Evolutionary conservation across 2,888 invertebrate species (phyloP), one percentile per base, ranked within the genome.

Genomic region (Sicus ferrugineus): DNA sequence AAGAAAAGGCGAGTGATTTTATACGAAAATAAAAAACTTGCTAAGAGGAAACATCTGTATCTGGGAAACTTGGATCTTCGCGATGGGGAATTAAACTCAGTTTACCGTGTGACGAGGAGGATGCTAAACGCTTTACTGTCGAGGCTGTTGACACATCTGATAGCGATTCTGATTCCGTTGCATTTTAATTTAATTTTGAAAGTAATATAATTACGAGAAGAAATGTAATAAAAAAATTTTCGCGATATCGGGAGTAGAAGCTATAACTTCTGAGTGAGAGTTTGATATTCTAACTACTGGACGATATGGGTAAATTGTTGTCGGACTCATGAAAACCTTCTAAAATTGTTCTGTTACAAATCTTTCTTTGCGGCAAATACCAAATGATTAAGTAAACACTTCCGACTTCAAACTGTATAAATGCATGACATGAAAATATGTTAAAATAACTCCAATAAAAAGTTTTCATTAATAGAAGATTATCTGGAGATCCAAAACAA

Each of bases 61-160:
- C 34, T 11, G 11, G 7, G 9, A 34, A 9, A 34, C 34, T 1
- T 14, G 7, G 7, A 30, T 69, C 77, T 76, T 74, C 76, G 75
- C 76, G 75, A 77, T 74, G 76, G 76, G 75, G 75, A 76, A 75
- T 75, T 75, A 75, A 77, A 75, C 77, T 75, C 75, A 74, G 76
- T 76, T 74, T 71, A 71, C 71, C 73, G 73, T 72, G 73, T 73
- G 74, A 73, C 73, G 72, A 73, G 72, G 72, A 70, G 72, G 72
- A 72, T 70, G 70, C 72, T 72, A 21, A 72, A 70, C 72, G 70
- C 72, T 72, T 70, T 72, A 72, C 72, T 72, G 70, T 72, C 72
- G 72, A 72, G 72, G 72, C 70, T 34, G 56, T 66, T 66, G 14
- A n/a, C n/a, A n/a, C n/a, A n/a, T n/a, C n/a, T n/a, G n/a, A n/a